Percentiles rank a stretch among this genome's conserved stretches.
Conservation (phyloP, 2,797 vertebrate genomes). For the Rhinatrema bivittatum region DNA sequence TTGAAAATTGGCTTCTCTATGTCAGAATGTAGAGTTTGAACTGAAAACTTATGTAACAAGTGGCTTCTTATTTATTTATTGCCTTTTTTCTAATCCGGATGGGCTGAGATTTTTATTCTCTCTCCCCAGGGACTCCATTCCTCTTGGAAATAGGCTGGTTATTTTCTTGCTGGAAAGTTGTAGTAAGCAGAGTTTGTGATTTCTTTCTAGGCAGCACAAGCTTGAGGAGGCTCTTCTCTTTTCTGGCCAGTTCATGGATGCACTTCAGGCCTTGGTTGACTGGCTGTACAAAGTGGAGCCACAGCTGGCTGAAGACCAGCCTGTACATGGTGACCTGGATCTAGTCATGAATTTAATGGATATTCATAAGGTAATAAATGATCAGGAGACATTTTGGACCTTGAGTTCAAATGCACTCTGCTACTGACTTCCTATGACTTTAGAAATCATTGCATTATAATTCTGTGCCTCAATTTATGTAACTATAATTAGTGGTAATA, state of each 20-base stretch:
- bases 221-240: constrained; percentile 95
- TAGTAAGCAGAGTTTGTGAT: accelerated
- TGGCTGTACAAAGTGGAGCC: constrained; percentile 97
- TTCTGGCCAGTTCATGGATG: constrained; percentile 96
- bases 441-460: no score
- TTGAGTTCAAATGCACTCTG: neutral
- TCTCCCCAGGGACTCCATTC: no score
- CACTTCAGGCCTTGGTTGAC: constrained; percentile 91
- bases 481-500: no score
- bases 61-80: no score
- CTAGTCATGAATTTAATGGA: constrained; percentile 97
- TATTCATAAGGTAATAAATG: constrained; percentile 79
- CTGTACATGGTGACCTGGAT: constrained; percentile 91
- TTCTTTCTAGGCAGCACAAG: constrained; percentile 83
- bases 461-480: no score
- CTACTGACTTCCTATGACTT: neutral
- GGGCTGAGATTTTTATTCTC: no score
- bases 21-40: no score
- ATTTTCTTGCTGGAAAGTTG: neutral
- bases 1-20: no score
- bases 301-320: constrained; percentile 89
- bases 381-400: neutral
- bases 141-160: no score
- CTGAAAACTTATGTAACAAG: no score
- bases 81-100: no score